These are phyloP conservation scores for Villa cingulata DNA, from an alignment of 2,888 invertebrate species.

Conservation along the genomic window DNA sequence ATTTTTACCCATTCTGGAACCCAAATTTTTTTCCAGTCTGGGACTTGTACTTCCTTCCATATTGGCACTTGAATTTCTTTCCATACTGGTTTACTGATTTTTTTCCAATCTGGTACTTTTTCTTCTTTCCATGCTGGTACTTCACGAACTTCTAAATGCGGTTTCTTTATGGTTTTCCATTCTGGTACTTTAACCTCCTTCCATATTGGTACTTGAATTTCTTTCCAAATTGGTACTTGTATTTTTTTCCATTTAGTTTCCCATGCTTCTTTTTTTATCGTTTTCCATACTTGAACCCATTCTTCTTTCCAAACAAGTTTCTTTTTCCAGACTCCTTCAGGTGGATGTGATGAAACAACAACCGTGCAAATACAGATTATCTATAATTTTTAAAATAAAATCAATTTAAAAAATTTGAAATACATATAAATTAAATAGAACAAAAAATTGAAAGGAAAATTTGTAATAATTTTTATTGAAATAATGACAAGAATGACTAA, in stretches of 20 bases:
- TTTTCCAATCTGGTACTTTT: conserved; percentile 53
- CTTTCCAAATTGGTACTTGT: conserved; percentile 64
- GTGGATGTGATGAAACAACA: conserved; percentile 34
- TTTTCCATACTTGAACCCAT: conserved; percentile 56
- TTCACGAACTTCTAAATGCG: conserved; percentile 51
- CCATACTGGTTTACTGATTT: conserved; percentile 36
- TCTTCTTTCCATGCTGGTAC: conserved; percentile 62
- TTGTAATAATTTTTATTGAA: no score
- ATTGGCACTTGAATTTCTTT: conserved; percentile 65
- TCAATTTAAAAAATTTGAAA: background rate
- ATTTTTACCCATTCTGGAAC: conserved; percentile 46
- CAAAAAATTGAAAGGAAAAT: no score
- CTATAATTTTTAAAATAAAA: conserved; percentile 18
- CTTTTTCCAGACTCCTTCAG: conserved; percentile 65
- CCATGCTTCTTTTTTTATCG: conserved; percentile 58
- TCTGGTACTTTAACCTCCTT: conserved; percentile 57
- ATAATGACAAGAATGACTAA: no score
- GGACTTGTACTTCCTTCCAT: conserved; percentile 46
- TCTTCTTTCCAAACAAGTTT: conserved; percentile 73
- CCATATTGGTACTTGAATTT: conserved; percentile 61
- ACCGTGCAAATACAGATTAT: conserved; percentile 31
- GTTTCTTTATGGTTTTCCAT: conserved; percentile 52
- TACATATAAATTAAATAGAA: no score
- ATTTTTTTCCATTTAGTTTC: conserved; percentile 64
- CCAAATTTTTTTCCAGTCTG: conserved; percentile 50